Percentiles rank a stretch among this genome's conserved stretches.
phyloP scores from a whole-genome alignment of 2,888 invertebrate species.

The Melipona bicolor region DNA sequence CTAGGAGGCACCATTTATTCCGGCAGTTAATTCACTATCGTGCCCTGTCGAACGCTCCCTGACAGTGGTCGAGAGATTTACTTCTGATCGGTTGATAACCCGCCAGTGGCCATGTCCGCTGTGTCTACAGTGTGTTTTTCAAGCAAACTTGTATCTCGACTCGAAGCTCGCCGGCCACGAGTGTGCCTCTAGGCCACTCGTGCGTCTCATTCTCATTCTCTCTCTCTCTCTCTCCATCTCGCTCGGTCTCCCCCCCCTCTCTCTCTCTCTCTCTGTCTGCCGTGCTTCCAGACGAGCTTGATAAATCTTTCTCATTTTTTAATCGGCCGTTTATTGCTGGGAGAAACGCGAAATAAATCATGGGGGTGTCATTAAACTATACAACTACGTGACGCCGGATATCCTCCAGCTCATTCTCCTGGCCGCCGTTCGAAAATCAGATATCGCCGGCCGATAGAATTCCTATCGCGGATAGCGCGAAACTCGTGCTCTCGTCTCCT shows the following conservation, averaged over 20 bases:
- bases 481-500: conserved; percentile 10
- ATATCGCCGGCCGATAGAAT: conserved; percentile 35
- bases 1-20: conserved; percentile 76
- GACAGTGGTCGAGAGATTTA: conserved; percentile 73
- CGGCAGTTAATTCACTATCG: conserved; percentile 78
- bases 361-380: conserved; percentile 55
- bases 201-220: neutral
- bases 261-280: neutral
- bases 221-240: neutral
- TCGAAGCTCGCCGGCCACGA: conserved; percentile 56
- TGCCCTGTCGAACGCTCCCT: conserved; percentile 71
- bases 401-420: conserved; percentile 30
- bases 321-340: conserved; percentile 65
- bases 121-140: conserved; percentile 76
- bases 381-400: conserved; percentile 47
- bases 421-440: conserved; percentile 52
- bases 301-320: conserved; percentile 67
- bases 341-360: conserved; percentile 64
- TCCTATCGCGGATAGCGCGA: conserved; percentile 27
- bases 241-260: neutral
- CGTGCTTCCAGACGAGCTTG: conserved; percentile 41
- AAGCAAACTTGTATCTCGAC: conserved; percentile 63
- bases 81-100: conserved; percentile 78
- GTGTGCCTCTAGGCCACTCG: conserved; percentile 65
- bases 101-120: conserved; percentile 78